Evolutionary conservation across 2,888 invertebrate genomes (phyloP), one percentile per base, ranked within the genome.

Genomic region (Eumerus sabulonum): DNA sequence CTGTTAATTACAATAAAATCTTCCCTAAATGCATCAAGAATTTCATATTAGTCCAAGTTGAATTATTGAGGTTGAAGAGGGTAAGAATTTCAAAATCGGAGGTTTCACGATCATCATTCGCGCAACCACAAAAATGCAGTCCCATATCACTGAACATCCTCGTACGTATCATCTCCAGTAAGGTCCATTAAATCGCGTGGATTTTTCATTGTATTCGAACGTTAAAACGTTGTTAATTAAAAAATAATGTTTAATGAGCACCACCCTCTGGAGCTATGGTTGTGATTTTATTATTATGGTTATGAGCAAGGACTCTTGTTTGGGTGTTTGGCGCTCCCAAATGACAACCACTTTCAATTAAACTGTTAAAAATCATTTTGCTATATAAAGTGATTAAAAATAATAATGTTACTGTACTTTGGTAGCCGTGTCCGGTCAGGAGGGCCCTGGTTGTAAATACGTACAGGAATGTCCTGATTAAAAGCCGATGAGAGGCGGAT

Each of bases 341-440:
- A 27, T 27, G 27, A 16, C 40, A 67, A 56, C 68, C 68, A 45
- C 68, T 63, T 76, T 76, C 70, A 76, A 76, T 76, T 76, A 70
- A 76, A 63, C 76, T 68, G 63, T 76, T 76, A 63, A 76, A 70
- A 76, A 70, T 57, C 76, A 76, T 76, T 76, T 76, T 62, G 57
- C 70, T 70, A 42, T 48, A 68, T 70, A 51, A 76, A 70, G 76
- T 70, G 57, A 76, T 76, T 76, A 76, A 76, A 76, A 76, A 53
- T 70, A 68, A 76, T 70, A 76, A 68, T 57, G 63, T 63, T 74
- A 68, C 57, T 54, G 48, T 53, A 59, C 51, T 35, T 16, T 16
- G 17, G 5, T 14, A 51, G 12, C 35, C 42, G 14, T 1, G 9
- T 9, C 40, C 40, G 12, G 1, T 40, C 53, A 35, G 45, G 27